Base-by-base conservation (phyloP, 2,888 invertebrate species). In the Pristionchus fissidentatus region DNA sequence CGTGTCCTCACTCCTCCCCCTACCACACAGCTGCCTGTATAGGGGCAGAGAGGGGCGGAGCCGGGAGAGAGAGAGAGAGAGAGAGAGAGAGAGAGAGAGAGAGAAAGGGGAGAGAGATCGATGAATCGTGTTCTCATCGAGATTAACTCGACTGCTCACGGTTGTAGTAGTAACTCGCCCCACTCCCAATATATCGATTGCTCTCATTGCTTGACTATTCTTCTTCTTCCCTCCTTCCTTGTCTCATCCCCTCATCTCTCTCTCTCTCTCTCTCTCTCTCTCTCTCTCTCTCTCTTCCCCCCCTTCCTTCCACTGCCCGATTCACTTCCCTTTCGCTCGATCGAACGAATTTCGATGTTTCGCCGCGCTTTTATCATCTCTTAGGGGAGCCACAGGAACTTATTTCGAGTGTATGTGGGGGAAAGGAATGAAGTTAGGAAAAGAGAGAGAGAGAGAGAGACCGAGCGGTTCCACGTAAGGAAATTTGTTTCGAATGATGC, bases 181-280 rank as follows among this genome's bases (percentile, higher is more conserved):
- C 19, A 22, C 19, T 73, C 75, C 26, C 13, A n/a, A n/a, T n/a
- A n/a, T n/a, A 22, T 46, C 29, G 26, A 49, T 49, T 46, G 29
- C 43, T 43, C 46, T 26, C 41, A n/a, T 32, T 75, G 15, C 29
- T 73, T n/a, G 26, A 29, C 5, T 75, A 43, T 32, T 49, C 70
- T 73, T 55, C 82, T 73, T 60, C 43, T 60, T 26, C 32, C 22
- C 43, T 57, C 78, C 29, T 52, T 57, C 83, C 60, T 60, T 75
- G 35, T 83, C 75, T 46, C 75, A 46, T 57, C 38, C 57, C 22
- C 57, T 43, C 57, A 83, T 84, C 73, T 84, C 84, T 82, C 77
- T 77, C 83, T 80, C 84, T 55, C 73, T 84, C 83, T 85, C 80
- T 83, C 83, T 73, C 75, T 81, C 73, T 73, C 38, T 83, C 62